Base-by-base conservation (phyloP, 2,888 invertebrate species). In the Caenorhabditis sp. region DNA sequence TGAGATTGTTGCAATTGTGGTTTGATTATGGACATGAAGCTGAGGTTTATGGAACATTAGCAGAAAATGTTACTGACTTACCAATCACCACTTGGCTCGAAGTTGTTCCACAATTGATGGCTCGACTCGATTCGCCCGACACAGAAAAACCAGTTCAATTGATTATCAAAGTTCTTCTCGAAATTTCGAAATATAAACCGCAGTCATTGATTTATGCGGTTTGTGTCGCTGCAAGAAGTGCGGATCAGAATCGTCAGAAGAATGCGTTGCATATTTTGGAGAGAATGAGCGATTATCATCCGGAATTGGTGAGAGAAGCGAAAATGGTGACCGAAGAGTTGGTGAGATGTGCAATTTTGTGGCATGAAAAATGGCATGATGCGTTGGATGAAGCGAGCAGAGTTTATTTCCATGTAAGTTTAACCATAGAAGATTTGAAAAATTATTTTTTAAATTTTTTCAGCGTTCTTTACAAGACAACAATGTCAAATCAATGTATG, bases 291-390 rank as follows among this genome's bases (percentile, higher is more conserved):
- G 97, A 97, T 77, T 95, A 96, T 89, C 95, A 95, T 62, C 93
- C 92, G 20, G 92, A 92, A 31, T 90, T 99, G 58, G 97, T 99
- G 0, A 93, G 93, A 83, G 97, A 99, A 89, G 97, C 97, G 4
- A 61, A 59, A 53, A 59, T 87, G 25, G 90, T 91, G 27, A 91
- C 95, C 56, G 97, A 97, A 85, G 99, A 99, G 89, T 90, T 99
- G 59, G 97, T 99, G 69, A 91, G 86, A 63, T 87, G 86, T 59
- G 97, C 99, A 1, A 99, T 99, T 80, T 90, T 99, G 21, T 99
- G 99, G 99, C 97, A 99, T 87, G 99, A 99, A 88, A 92, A 96
- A 86, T 99, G 99, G 99, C 95, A 97, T 88, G 99, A 99, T 88
- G 97, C 96, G 0, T 89, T 99, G 23, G 90, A 90, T 81, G 85